Conservation (phyloP, 1,140 invertebrate species). For the Lanistes nyassanus region DNA sequence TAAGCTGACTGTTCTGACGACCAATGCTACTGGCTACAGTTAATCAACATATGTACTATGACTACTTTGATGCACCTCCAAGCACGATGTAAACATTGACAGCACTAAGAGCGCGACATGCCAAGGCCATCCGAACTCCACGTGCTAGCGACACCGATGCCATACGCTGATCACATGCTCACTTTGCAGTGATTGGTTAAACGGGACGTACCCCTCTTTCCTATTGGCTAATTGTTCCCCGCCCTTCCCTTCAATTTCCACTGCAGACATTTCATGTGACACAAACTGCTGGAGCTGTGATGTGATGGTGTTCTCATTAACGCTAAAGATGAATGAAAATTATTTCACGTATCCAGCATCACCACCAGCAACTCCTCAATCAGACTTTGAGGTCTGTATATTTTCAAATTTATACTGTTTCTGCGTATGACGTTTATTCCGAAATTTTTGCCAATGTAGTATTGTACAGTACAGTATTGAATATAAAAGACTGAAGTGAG, state of each 20-base stretch:
- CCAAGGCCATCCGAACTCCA: slow-evolving; percentile 30
- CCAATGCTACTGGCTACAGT: too few relatives aligned
- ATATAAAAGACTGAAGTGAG: too few relatives aligned
- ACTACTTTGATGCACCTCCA: too few relatives aligned
- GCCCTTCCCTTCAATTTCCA: slow-evolving; percentile 34
- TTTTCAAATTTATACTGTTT: too few relatives aligned
- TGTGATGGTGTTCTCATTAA: not conserved
- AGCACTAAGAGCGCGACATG: slow-evolving; percentile 16
- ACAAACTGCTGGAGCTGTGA: slow-evolving; percentile 9
- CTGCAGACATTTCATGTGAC: slow-evolving; percentile 20
- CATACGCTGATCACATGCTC: slow-evolving; percentile 42
- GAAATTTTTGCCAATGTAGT: too few relatives aligned
- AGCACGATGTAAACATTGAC: slow-evolving; percentile 32
- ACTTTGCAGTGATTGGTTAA: slow-evolving; percentile 37
- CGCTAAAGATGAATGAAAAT: slow-evolving; percentile 28
- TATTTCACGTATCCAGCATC: slow-evolving; percentile 20
- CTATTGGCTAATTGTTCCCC: slow-evolving; percentile 37
- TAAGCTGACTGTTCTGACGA: too few relatives aligned
- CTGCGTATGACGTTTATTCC: too few relatives aligned
- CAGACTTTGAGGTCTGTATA: slow-evolving; percentile 21
- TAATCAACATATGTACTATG: too few relatives aligned
- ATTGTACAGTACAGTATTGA: too few relatives aligned
- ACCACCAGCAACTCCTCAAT: slow-evolving; percentile 23
- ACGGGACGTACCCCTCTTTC: slow-evolving; percentile 37
- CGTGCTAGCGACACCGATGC: slow-evolving; percentile 31